phyloP scores from a whole-genome alignment of 2,888 invertebrate species.

The Sepiola atlantica region DNA sequence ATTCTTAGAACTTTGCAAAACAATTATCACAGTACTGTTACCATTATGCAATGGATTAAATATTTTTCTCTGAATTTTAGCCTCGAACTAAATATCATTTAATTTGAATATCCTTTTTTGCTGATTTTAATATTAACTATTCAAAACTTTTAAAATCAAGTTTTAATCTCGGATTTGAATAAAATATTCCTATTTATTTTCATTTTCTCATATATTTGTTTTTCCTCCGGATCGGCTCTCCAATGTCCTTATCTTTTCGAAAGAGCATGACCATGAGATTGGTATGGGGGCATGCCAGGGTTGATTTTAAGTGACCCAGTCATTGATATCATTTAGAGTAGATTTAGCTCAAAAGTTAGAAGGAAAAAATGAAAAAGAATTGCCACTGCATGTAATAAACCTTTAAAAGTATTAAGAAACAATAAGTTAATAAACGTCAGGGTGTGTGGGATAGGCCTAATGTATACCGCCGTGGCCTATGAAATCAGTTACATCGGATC shows the following conservation, averaged over 20 bases:
- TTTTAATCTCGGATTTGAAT: not conserved
- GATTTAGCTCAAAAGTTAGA: not conserved
- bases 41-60: not conserved
- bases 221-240: not conserved
- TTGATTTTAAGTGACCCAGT: not conserved
- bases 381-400: not conserved
- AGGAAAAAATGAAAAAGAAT: not conserved
- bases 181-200: not conserved
- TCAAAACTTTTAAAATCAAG: not conserved
- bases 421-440: no score
- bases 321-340: not conserved
- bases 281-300: not conserved
- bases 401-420: not conserved
- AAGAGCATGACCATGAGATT: not conserved
- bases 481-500: no score
- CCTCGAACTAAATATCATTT: not conserved
- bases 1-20: no score
- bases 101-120: not conserved
- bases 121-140: no score
- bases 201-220: not conserved
- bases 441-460: no score
- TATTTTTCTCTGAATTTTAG: not conserved
- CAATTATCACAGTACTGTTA: no score
- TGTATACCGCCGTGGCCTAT: no score
- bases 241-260: not conserved